A percentile compares a stretch with the other conserved stretches of the same genome.
These are phyloP conservation scores for Delichon dasypus DNA, from an alignment of 2,797 vertebrate genomes.

Conservation along the genomic window DNA sequence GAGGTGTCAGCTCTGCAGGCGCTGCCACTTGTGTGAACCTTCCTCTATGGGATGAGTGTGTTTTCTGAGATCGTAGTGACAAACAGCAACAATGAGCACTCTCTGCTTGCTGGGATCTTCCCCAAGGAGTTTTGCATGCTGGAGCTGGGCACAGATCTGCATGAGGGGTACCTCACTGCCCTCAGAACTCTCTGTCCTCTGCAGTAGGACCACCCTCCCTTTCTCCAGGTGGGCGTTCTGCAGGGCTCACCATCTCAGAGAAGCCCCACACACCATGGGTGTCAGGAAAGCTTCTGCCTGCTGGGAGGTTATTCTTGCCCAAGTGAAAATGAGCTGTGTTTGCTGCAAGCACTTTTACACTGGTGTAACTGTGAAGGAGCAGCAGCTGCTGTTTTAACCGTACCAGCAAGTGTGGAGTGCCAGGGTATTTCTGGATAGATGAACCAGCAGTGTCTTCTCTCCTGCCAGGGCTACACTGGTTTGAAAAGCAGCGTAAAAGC, in stretches of 20 bases:
- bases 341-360: neutral
- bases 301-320: neutral
- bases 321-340: neutral
- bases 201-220: neutral
- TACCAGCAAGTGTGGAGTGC: neutral
- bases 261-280: neutral
- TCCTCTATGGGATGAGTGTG: accelerated
- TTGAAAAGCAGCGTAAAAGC: neutral
- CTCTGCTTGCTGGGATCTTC: neutral
- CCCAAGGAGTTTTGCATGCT: neutral
- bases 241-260: neutral
- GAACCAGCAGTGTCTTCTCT: neutral
- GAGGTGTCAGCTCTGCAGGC: neutral
- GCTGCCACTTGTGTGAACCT: neutral
- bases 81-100: neutral
- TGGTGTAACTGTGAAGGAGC: neutral
- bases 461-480: neutral
- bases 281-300: neutral
- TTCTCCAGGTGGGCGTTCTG: neutral
- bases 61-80: neutral
- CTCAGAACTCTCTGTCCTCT: neutral
- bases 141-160: neutral
- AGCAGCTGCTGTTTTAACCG: neutral
- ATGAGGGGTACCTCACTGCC: neutral
- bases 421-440: neutral